Conservation (phyloP, 2,113 vertebrate genomes). For the Nothoprocta perdicaria region DNA sequence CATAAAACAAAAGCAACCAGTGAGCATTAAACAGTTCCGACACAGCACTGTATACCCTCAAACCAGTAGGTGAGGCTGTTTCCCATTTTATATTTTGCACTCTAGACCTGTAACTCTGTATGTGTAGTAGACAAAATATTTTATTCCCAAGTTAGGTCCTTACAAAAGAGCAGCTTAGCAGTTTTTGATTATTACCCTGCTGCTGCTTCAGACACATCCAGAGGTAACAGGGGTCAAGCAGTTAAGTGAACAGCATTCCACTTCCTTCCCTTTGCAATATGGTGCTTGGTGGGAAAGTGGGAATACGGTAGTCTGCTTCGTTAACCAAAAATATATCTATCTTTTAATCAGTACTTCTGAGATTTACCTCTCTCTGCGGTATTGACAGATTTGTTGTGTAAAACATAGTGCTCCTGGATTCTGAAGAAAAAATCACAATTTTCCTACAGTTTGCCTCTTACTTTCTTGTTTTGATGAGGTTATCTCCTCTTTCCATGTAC, state of each 20-base stretch:
- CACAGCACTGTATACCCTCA: background rate
- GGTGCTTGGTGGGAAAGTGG: background rate
- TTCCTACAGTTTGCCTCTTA: background rate
- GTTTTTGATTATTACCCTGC: background rate
- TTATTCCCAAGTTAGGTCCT: background rate
- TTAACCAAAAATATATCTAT: background rate
- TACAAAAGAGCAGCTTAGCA: background rate
- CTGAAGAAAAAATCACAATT: background rate
- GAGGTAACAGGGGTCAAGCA: background rate
- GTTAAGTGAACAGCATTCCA: background rate
- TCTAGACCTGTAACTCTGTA: background rate
- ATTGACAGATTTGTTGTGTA: background rate
- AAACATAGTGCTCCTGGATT: background rate
- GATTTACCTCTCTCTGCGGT: background rate
- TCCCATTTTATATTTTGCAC: background rate
- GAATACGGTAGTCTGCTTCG: background rate
- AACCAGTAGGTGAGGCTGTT: conserved; percentile 60
- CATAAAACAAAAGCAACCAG: too few relatives aligned
- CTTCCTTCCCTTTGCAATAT: background rate
- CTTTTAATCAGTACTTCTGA: background rate
- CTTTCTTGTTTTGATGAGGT: background rate
- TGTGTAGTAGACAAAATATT: background rate
- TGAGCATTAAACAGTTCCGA: background rate
- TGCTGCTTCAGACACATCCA: background rate
- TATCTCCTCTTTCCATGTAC: background rate